phyloP scores from a whole-genome alignment of 2,113 vertebrate species.

The Muntiacus reevesi region DNA sequence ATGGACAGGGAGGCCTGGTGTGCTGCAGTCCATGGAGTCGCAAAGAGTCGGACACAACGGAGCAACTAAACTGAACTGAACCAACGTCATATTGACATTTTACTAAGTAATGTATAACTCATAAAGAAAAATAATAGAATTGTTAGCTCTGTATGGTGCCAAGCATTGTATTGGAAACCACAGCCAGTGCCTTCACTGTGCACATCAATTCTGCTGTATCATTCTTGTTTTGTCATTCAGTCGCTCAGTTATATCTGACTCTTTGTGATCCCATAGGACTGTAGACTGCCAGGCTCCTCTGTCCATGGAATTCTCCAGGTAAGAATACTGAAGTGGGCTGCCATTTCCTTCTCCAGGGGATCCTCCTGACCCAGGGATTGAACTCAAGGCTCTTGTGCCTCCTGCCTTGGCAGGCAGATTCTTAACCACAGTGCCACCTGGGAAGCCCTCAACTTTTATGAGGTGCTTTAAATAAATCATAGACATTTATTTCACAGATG shows the following conservation, averaged over 20 bases:
- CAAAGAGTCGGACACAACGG: neutral
- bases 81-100: neutral
- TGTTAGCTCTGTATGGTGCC: neutral
- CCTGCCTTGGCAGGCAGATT: neutral
- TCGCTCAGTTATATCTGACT: neutral
- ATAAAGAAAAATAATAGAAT: neutral
- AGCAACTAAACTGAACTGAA: neutral
- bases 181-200: fast-evolving
- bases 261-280: neutral
- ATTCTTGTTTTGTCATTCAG: neutral
- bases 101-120: neutral
- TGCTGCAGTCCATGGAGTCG: neutral
- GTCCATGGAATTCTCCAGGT: neutral
- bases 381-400: neutral
- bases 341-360: neutral
- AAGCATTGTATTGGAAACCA: neutral
- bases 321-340: neutral
- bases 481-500: neutral
- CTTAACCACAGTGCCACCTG: neutral
- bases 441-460: neutral
- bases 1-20: neutral
- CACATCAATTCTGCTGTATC: fast-evolving
- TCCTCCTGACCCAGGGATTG: neutral
- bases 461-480: neutral
- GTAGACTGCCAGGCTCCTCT: neutral